Evolutionary conservation across 2,888 invertebrate species (phyloP).

Genomic region (Netelia virgata): DNA sequence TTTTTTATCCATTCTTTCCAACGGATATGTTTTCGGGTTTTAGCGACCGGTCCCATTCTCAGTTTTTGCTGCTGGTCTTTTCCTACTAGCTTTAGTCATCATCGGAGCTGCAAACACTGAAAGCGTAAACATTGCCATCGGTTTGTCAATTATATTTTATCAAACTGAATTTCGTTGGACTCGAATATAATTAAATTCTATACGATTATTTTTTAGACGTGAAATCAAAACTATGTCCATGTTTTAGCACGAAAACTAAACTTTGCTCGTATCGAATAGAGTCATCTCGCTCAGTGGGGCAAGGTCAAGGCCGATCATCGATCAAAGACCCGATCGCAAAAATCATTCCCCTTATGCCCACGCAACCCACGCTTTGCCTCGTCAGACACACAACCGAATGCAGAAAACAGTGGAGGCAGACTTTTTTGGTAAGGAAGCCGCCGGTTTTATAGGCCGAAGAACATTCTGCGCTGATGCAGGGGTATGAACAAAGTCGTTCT

Average conservation of each 20-base stretch:
- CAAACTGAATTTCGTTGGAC: no score
- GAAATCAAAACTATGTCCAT: background rate
- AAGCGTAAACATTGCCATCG: no score
- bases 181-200: no score
- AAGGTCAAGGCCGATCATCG: conserved; percentile 65
- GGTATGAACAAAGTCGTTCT: no score
- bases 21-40: no score
- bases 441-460: conserved; percentile 1
- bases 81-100: no score
- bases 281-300: conserved; percentile 30
- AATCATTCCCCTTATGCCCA: conserved; percentile 33
- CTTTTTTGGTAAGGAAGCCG: conserved; percentile 45
- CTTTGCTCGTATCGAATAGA: background rate
- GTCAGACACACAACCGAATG: conserved; percentile 33
- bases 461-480: background rate
- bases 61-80: no score
- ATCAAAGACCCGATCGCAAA: conserved; percentile 53
- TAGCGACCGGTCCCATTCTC: no score
- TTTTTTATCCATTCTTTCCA: no score
- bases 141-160: no score
- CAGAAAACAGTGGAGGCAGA: conserved; percentile 33
- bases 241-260: background rate
- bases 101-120: no score
- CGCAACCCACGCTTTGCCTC: conserved; percentile 48
- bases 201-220: no score